Evolutionary conservation across 53 echinoderm and acorn worm genomes (phyloP).

Genomic region (Antedon mediterranea): DNA sequence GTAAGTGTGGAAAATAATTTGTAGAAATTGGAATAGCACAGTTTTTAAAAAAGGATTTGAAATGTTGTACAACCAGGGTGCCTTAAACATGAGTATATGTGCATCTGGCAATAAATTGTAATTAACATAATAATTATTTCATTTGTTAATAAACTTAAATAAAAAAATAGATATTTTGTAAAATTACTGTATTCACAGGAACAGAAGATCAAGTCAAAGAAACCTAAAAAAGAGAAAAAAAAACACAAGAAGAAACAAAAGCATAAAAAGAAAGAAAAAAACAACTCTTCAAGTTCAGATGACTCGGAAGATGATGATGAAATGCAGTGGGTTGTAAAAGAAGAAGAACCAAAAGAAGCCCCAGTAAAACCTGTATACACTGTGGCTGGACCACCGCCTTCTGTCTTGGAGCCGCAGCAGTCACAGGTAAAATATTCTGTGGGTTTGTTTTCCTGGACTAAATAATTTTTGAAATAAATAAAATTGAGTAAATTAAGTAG

Average conservation of each 20-base stretch:
- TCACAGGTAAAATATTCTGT: not conserved
- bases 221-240: conserved; percentile 49
- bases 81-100: too few species aligned
- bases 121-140: too few species aligned
- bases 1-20: conserved; percentile 21
- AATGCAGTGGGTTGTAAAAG: not conserved
- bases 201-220: conserved; percentile 35
- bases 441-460: too few species aligned
- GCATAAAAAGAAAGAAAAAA: conserved; percentile 22
- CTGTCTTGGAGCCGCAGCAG: not conserved
- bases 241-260: conserved; percentile 44
- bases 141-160: too few species aligned
- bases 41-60: not conserved
- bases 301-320: conserved; percentile 5
- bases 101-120: too few species aligned
- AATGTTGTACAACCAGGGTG: too few species aligned
- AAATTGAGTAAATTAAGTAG: too few species aligned
- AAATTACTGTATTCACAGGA: not conserved
- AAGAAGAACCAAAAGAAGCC: not conserved
- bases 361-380: not conserved
- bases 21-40: not conserved
- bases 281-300: conserved; percentile 32
- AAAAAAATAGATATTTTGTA: too few species aligned
- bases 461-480: too few species aligned
- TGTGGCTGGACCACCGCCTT: conserved; percentile 9